Evolutionary conservation across 2,888 invertebrate genomes (phyloP).

Genomic region (Lysandra bellargus): DNA sequence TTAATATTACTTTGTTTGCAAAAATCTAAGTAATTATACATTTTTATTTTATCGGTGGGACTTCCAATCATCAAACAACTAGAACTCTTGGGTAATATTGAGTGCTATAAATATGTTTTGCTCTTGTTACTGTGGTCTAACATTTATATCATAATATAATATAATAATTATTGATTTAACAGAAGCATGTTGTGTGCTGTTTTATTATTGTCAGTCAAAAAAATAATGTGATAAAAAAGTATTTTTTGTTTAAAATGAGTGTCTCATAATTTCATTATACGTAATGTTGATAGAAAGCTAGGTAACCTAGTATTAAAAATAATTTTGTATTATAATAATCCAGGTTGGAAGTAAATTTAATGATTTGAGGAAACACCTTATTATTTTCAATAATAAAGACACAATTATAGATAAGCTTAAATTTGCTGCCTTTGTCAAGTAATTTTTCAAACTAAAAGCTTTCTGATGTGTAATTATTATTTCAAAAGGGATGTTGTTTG

Average conservation of each 20-base stretch:
- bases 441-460: not conserved
- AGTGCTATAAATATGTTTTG: constrained; percentile 35
- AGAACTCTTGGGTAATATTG: constrained; percentile 71
- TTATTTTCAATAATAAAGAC: not conserved
- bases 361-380: not conserved
- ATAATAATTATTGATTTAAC: not conserved
- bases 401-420: no score
- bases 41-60: constrained; percentile 57
- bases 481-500: not conserved
- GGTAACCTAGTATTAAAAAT: not conserved
- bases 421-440: no score
- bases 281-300: not conserved
- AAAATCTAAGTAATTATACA: not conserved
- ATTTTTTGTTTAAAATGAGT: not conserved
- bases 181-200: constrained; percentile 14
- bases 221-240: not conserved
- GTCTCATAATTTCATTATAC: not conserved
- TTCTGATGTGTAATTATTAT: not conserved
- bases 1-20: not conserved
- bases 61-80: constrained; percentile 50
- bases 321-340: not conserved
- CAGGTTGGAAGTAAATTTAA: not conserved
- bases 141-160: not conserved
- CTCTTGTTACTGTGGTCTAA: not conserved
- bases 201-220: not conserved